Evolutionary conservation across 2,888 invertebrate species (phyloP), one percentile per base, ranked within the genome.

Genomic region (Cheilosia vernalis): DNA sequence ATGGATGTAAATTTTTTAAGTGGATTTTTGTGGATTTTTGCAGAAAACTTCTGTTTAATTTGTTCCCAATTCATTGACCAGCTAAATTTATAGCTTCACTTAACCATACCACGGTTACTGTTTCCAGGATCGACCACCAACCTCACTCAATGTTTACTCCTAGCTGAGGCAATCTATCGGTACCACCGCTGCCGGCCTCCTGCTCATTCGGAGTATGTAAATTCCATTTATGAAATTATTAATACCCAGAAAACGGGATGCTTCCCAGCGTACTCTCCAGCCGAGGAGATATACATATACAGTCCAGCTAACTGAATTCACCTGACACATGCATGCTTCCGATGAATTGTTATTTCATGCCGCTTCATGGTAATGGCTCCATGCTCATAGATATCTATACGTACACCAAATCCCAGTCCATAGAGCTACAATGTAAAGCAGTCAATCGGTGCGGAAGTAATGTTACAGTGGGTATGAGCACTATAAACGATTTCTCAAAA

Each of bases 371-470:
- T 53, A 77, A 70, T 67, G 76, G 60, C 42, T 66, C 66, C 40
- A 64, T 53, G 44, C 21, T 1, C 58, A 64, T 17, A 37, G 10
- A 10, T n/a, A 7, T 4, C 3, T 24, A 33, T 17, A 24, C 9
- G 44, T 42, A 7, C 21, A 24, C 33, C 44, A 6, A 33, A n/a
- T 37, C 37, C 13, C 37, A 13, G n/a, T 64, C 24, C 30, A 17
- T 21, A 19, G 27, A 55, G 64, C 70, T 27, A 72, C 55, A 49
- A 60, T 79, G 63, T 56, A 63, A 85, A 81, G 67, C 85, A 85
- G 66, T 85, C 85, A 85, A 85, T 81, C 85, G 85, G 72, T 63
- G 85, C 53, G 66, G 85, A 85, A 85, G 56, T 85, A 85, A 85
- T 85, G 56, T 47, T 55, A 61, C 72, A 69, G 66, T 74, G 79